These are phyloP conservation scores for Magallana angulata DNA, from an alignment of 1,140 invertebrate species.

Conservation along the genomic window DNA sequence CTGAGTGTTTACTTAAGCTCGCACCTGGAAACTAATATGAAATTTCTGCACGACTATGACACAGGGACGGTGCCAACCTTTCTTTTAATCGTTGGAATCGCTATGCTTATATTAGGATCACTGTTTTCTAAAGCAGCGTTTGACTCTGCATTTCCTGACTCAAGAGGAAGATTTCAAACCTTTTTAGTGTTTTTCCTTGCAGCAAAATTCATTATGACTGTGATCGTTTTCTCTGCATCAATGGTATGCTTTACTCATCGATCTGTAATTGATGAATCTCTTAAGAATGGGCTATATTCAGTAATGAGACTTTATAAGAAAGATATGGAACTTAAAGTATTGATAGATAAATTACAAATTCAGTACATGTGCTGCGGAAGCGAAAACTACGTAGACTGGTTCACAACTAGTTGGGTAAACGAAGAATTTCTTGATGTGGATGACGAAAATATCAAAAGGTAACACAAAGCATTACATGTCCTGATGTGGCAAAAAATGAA, in stretches of 20 bases:
- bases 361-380: constrained; percentile 63
- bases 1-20: constrained; percentile 49
- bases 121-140: constrained; percentile 44
- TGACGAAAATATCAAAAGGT: constrained; percentile 46
- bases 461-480: background rate
- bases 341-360: constrained; percentile 59
- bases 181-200: constrained; percentile 46
- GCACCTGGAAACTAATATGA: constrained; percentile 49
- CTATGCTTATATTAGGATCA: constrained; percentile 44
- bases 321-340: constrained; percentile 46
- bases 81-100: constrained; percentile 46
- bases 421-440: constrained; percentile 52
- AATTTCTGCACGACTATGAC: constrained; percentile 52
- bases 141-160: constrained; percentile 48
- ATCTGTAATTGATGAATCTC: constrained; percentile 44
- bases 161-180: constrained; percentile 46
- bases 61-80: constrained; percentile 48
- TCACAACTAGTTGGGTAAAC: constrained; percentile 57
- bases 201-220: constrained; percentile 50
- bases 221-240: constrained; percentile 52
- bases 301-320: constrained; percentile 58
- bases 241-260: constrained; percentile 55
- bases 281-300: constrained; percentile 45
- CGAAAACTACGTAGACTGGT: constrained; percentile 54
- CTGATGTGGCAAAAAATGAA: no score